Evolutionary conservation across 2,888 invertebrate species (phyloP), one percentile per base, ranked within the genome.

Genomic region (Cinara cedri): DNA sequence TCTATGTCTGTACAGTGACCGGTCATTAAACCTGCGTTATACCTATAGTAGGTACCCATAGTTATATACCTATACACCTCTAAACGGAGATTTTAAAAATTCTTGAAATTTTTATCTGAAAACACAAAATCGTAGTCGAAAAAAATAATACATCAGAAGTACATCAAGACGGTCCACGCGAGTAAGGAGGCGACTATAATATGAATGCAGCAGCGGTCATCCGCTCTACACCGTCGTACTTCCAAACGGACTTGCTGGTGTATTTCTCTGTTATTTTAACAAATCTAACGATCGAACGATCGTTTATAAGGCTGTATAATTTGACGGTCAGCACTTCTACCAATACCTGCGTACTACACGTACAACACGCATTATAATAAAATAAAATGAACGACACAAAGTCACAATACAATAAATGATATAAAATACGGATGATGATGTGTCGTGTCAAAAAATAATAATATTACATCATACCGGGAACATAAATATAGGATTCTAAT

Each of bases 391-490:
- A 55, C 24, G 46, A 24, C 19, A 65, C 42, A 54, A 54, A 54
- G 13, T 34, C 34, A 34, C 34, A 34, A 34, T 34, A 34, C 6
- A 34, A 4, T 44, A 24, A 44, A 21, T 44, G 44, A 75, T 44
- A 34, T 34, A 4, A 55, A 75, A 55, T 21, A 24, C 65, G 24
- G 44, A 63, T 44, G 55, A 63, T 44, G 55, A 65, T 74, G 54
- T 75, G 21, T 65, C 65, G 54, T 26, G 26, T 70, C 51, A 26
- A 57, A 76, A 65, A 71, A 57, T 34, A 34, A 34, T 13, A 62
- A 42, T 10, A 49, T 78, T 78, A 60, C 78, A 51, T 70, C 78
- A 70, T 78, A 62, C 78, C 78, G 78, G 78, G 70, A 78, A 78
- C 9, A 51, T 70, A 70, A 78, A 42, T 78, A 78, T 21, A 49